A percentile compares a stretch with the other conserved stretches of the same genome.
Conservation (phyloP, 2,113 vertebrate species). For the Rana temporaria region DNA sequence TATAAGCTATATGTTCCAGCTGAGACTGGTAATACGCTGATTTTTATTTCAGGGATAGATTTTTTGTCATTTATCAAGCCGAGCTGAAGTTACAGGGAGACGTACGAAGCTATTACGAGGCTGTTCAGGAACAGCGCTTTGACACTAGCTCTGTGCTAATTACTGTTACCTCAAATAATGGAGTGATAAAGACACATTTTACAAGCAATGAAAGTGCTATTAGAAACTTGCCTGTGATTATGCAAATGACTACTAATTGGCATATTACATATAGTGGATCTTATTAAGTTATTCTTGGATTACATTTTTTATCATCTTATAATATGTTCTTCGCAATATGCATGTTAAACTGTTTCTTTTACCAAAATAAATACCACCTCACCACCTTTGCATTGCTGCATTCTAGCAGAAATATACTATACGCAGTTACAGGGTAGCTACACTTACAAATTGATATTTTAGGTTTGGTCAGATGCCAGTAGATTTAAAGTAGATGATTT, state of each 20-base stretch:
- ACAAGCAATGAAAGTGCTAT: constrained; percentile 38
- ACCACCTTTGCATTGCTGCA: neutral
- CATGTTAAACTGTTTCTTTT: neutral
- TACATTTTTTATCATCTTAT: constrained; percentile 19
- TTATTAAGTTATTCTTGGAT: constrained; percentile 38
- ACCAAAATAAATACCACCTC: neutral
- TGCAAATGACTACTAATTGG: constrained; percentile 32
- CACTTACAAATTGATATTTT: too few relatives aligned
- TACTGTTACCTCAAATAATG: constrained; percentile 12
- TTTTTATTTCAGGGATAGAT: constrained; percentile 7
- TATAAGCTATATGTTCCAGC: constrained; percentile 13
- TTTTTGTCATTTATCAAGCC: constrained; percentile 28
- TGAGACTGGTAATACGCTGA: neutral
- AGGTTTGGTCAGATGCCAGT: too few relatives aligned
- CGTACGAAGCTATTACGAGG: constrained; percentile 3
- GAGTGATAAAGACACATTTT: constrained; percentile 38
- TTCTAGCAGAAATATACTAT: too few relatives aligned
- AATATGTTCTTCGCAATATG: neutral
- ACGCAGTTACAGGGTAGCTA: too few relatives aligned
- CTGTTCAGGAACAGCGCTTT: constrained; percentile 7
- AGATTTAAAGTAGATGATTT: too few relatives aligned
- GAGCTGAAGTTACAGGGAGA: neutral
- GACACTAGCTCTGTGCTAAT: constrained; percentile 30
- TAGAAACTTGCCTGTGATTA: constrained; percentile 29
- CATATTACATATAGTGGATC: constrained; percentile 21